Evolutionary conservation across 2,888 invertebrate species (phyloP).

Genomic region (Hemithea aestivaria): DNA sequence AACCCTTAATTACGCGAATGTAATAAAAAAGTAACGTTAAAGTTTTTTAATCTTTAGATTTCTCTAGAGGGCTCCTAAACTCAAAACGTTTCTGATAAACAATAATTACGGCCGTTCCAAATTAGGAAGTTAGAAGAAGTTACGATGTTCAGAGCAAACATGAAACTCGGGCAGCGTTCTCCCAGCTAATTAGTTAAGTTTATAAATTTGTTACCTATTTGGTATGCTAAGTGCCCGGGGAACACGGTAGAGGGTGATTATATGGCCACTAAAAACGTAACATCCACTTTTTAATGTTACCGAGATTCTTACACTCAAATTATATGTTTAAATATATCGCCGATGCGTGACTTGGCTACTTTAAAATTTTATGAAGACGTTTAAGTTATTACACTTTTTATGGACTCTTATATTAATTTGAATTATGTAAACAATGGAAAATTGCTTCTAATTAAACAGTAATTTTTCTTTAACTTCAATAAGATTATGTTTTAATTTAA

Average conservation of each 20-base stretch:
- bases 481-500: too few relatives aligned
- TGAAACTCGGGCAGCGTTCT: constrained; percentile 54
- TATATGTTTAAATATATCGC: constrained; percentile 1
- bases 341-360: background rate
- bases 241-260: constrained; percentile 42
- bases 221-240: constrained; percentile 64
- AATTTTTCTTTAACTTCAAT: too few relatives aligned
- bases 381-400: too few relatives aligned
- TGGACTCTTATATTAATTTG: too few relatives aligned
- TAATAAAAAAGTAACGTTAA: constrained; percentile 28
- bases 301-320: constrained; percentile 16
- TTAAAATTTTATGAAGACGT: too few relatives aligned
- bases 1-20: constrained; percentile 20
- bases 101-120: constrained; percentile 61
- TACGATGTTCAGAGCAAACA: constrained; percentile 60
- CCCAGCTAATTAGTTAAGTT: constrained; percentile 68
- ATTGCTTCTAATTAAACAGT: too few relatives aligned
- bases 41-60: constrained; percentile 41
- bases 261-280: constrained; percentile 36
- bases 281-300: constrained; percentile 38
- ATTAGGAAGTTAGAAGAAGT: constrained; percentile 61
- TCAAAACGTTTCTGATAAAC: constrained; percentile 50
- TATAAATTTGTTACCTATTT: constrained; percentile 74
- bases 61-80: constrained; percentile 35
- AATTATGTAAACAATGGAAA: too few relatives aligned